Evolutionary conservation across 2,797 vertebrate species (phyloP).

Genomic region (Sandelia bainsii): DNA sequence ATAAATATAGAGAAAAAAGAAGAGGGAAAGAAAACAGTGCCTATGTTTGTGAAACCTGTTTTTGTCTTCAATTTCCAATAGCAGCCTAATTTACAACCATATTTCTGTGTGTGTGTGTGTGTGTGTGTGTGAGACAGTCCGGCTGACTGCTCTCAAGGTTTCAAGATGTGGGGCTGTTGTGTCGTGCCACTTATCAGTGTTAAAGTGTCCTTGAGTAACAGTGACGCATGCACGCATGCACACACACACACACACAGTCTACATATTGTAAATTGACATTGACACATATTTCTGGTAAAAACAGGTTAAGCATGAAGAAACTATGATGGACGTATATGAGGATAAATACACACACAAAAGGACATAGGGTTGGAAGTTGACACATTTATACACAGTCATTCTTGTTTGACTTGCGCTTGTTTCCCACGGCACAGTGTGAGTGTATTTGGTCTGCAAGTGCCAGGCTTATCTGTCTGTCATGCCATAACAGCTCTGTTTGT

Average conservation of each 20-base stretch:
- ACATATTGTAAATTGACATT: constrained; percentile 4
- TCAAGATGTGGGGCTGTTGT: constrained; percentile 56
- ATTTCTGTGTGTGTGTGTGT: background rate
- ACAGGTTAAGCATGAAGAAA: constrained; percentile 12
- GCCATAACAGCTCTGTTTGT: constrained; percentile 65
- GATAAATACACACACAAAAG: constrained; percentile 6
- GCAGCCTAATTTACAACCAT: constrained; percentile 7
- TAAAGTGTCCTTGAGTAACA: constrained; percentile 67
- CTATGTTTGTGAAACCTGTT: constrained; percentile 8
- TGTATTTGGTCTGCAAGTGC: constrained; percentile 71
- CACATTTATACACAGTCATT: constrained; percentile 15
- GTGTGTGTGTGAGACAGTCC: constrained; percentile 30
- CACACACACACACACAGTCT: background rate
- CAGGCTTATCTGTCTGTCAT: constrained; percentile 67
- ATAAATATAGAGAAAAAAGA: background rate
- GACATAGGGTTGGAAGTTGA: constrained; percentile 9
- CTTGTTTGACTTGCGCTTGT: constrained; percentile 37
- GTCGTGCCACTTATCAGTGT: constrained; percentile 68
- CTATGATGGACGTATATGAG: background rate
- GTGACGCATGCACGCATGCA: constrained; percentile 5
- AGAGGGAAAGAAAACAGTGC: background rate
- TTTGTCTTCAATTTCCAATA: background rate
- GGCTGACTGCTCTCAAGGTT: constrained; percentile 66
- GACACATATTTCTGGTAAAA: constrained; percentile 32
- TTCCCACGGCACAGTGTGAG: constrained; percentile 63